Percentiles rank a stretch among this genome's conserved stretches.
phyloP scores from a whole-genome alignment of 2,113 vertebrate genomes.

The Chamaetylas fuelleborni region DNA sequence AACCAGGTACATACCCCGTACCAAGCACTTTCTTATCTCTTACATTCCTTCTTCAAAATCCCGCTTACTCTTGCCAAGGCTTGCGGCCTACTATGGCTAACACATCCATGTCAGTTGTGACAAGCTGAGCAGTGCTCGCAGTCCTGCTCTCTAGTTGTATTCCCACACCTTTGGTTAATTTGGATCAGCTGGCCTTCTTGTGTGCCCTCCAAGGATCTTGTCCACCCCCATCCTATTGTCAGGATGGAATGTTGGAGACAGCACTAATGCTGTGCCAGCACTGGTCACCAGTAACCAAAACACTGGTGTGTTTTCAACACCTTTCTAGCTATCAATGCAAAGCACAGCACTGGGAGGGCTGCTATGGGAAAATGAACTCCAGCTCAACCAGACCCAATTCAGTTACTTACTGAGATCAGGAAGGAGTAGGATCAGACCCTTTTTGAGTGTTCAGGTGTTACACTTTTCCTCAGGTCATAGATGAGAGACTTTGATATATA shows the following conservation, averaged over 20 bases:
- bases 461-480: not conserved
- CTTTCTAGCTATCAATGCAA: not conserved
- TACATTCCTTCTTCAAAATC: too few relatives aligned
- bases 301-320: not conserved
- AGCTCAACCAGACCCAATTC: not conserved
- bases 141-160: too few relatives aligned
- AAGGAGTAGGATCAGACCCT: not conserved
- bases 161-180: not conserved
- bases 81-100: too few relatives aligned
- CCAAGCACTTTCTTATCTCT: too few relatives aligned
- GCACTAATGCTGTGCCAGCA: not conserved
- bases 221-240: not conserved
- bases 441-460: not conserved
- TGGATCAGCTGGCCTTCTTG: not conserved
- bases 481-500: not conserved
- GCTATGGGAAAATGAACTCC: not conserved
- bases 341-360: not conserved
- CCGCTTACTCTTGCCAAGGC: too few relatives aligned
- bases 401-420: not conserved
- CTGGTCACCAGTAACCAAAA: not conserved
- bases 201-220: not conserved
- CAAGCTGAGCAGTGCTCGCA: too few relatives aligned
- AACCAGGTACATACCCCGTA: too few relatives aligned
- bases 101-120: too few relatives aligned
- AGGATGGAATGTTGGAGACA: not conserved